Evolutionary conservation across 2,888 invertebrate species (phyloP).

Genomic region (Omphaloscelis lunosa): DNA sequence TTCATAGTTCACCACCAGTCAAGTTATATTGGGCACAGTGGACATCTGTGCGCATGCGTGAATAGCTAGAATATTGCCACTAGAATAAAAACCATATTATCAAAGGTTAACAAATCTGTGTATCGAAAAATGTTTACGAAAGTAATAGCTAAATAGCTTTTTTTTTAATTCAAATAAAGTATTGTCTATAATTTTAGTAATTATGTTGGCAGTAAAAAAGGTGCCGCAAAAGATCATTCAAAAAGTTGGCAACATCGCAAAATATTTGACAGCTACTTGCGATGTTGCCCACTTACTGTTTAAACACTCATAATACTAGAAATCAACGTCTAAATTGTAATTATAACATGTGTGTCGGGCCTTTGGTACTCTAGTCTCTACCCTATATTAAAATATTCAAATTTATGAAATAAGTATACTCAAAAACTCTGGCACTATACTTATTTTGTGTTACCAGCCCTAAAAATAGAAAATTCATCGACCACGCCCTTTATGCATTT

Average conservation of each 20-base stretch:
- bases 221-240: too few species aligned
- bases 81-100: background rate
- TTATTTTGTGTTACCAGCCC: conserved; percentile 3
- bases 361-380: background rate
- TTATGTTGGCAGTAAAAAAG: background rate
- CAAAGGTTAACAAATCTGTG: background rate
- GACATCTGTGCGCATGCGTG: conserved; percentile 25
- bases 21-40: background rate
- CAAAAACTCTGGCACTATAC: background rate
- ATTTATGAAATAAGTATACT: background rate
- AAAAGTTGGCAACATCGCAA: too few species aligned
- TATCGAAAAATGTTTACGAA: background rate
- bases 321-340: background rate
- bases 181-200: background rate
- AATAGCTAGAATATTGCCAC: conserved; percentile 17
- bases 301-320: too few species aligned
- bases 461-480: background rate
- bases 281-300: too few species aligned
- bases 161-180: background rate
- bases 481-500: conserved; percentile 27
- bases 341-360: background rate
- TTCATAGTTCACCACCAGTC: background rate
- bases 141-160: background rate
- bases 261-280: too few species aligned
- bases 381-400: background rate